Conservation (phyloP, 2,888 invertebrate genomes). For the Cistogaster globosa region DNA sequence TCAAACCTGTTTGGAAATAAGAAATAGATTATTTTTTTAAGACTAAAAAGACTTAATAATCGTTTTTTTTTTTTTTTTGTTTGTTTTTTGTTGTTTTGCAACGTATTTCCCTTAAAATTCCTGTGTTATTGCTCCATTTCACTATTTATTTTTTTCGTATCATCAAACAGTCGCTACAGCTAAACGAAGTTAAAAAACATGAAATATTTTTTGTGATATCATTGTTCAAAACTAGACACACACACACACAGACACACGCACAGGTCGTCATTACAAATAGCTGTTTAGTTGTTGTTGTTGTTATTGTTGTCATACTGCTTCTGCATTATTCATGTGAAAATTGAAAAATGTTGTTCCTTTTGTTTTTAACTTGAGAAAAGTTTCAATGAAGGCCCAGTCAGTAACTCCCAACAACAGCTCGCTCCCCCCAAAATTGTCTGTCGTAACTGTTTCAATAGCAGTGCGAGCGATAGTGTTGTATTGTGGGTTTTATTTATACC, state of each 20-base stretch:
- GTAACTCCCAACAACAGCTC: not conserved
- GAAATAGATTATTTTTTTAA: not conserved
- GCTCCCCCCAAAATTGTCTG: not conserved
- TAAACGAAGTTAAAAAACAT: not conserved
- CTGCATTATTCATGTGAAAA: slow-evolving; percentile 61
- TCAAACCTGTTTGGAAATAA: not conserved
- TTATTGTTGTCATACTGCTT: slow-evolving; percentile 10
- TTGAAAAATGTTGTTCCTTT: slow-evolving; percentile 60
- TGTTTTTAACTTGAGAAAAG: slow-evolving; percentile 31
- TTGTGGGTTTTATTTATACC: not conserved
- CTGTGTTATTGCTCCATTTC: not conserved
- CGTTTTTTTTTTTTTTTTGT: no score
- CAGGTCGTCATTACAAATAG: slow-evolving; percentile 2
- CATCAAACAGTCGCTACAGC: not conserved
- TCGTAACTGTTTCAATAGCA: slow-evolving; percentile 6
- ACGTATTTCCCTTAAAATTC: not conserved
- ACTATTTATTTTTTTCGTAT: slow-evolving; percentile 6
- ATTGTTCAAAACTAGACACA: slow-evolving; percentile 2
- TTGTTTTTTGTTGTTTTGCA: no score
- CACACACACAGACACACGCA: not conserved
- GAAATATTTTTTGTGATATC: slow-evolving; percentile 8
- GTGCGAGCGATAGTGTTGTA: not conserved
- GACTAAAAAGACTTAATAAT: no score
- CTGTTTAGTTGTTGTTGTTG: slow-evolving; percentile 13
- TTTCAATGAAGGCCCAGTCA: not conserved